These are phyloP conservation scores for Eilema sororculum DNA, from an alignment of 2,888 invertebrate genomes.

Conservation along the genomic window DNA sequence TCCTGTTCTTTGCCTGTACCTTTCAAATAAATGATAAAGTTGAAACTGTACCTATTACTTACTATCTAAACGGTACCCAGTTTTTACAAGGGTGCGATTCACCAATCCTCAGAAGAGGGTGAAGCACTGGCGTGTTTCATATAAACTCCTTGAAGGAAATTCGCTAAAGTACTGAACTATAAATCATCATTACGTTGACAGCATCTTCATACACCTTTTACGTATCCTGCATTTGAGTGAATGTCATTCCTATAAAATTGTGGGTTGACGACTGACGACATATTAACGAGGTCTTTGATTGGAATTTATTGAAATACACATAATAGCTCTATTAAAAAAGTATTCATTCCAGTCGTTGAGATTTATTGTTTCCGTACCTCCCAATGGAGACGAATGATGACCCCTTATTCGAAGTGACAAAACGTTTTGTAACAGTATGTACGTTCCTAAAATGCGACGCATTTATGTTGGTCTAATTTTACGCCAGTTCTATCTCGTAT, in stretches of 20 bases:
- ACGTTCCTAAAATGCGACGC: no score
- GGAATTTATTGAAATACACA: no score
- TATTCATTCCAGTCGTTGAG: background rate
- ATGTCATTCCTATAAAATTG: background rate
- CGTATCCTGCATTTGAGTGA: background rate
- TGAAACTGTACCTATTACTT: no score
- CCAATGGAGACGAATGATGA: no score
- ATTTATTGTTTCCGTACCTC: background rate
- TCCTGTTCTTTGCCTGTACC: no score
- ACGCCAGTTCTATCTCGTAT: no score
- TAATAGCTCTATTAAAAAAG: background rate
- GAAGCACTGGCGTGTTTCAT: background rate
- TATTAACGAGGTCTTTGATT: background rate
- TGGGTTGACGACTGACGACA: background rate
- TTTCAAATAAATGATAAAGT: no score
- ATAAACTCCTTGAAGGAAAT: background rate
- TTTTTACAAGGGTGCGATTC: no score
- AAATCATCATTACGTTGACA: constrained; percentile 13
- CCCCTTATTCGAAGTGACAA: no score
- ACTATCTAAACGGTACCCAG: no score
- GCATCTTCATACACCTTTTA: background rate
- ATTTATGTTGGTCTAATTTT: no score
- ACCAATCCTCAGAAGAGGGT: background rate
- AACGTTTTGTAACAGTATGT: no score
- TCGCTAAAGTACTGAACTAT: background rate